Conservation (phyloP, 2,888 invertebrate species). For the Epinotia nisella region DNA sequence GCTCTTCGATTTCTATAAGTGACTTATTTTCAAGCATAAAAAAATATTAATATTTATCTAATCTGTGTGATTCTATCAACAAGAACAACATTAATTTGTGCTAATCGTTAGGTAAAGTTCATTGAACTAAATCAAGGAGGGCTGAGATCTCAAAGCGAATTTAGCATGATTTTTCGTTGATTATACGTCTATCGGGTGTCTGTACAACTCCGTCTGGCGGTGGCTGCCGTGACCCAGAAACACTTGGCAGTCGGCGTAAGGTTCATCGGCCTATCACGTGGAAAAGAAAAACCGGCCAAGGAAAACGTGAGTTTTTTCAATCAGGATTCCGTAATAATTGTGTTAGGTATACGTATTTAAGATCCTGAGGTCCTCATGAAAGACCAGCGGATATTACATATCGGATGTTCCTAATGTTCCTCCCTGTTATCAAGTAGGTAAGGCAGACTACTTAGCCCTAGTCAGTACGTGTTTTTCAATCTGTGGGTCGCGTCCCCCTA, state of each 20-base stretch:
- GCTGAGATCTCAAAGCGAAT: conserved; percentile 15
- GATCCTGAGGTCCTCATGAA: too few relatives aligned
- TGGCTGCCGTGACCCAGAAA: conserved; percentile 57
- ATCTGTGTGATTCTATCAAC: background rate
- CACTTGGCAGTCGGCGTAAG: conserved; percentile 51
- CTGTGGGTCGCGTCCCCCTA: too few relatives aligned
- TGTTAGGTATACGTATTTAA: too few relatives aligned
- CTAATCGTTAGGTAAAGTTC: conserved; percentile 11
- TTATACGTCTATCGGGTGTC: conserved; percentile 29
- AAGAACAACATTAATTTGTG: background rate
- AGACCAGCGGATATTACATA: too few relatives aligned
- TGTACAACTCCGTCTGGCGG: conserved; percentile 50
- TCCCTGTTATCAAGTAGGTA: too few relatives aligned
- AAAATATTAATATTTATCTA: background rate
- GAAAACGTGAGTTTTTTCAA: background rate
- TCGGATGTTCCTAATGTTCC: too few relatives aligned
- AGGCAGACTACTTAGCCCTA: too few relatives aligned
- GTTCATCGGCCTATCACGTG: conserved; percentile 56
- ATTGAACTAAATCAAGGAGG: conserved; percentile 22
- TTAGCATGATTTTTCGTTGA: conserved; percentile 38
- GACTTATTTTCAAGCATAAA: too few relatives aligned
- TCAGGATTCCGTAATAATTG: too few relatives aligned
- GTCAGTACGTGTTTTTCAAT: too few relatives aligned
- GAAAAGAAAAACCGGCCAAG: conserved; percentile 42
- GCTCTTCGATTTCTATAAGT: too few relatives aligned